A percentile compares a stretch with the other conserved stretches of the same genome.
Conservation (phyloP, 2,113 vertebrate genomes). For the Coryphaenoides rupestris region DNA sequence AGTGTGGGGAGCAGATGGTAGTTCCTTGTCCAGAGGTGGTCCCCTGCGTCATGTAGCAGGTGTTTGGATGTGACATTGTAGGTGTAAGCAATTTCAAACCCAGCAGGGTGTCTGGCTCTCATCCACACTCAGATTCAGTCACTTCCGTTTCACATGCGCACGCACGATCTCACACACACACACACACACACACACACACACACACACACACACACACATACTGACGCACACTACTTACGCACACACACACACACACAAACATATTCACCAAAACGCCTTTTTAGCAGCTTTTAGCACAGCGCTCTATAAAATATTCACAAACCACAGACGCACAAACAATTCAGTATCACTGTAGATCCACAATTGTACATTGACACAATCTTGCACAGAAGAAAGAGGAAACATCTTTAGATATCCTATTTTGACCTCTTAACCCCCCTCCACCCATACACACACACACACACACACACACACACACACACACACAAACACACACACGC, state of each 20-base stretch:
- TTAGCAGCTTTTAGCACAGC: background rate
- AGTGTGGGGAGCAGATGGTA: slow-evolving; percentile 42
- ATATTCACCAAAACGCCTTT: background rate
- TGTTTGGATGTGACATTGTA: slow-evolving; percentile 27
- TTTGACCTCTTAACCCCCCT: too few relatives aligned
- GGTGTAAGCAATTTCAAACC: slow-evolving; percentile 43
- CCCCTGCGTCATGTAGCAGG: slow-evolving; percentile 31
- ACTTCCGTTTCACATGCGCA: background rate
- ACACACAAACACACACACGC: too few relatives aligned
- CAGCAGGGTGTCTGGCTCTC: slow-evolving; percentile 18
- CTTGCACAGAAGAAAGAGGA: too few relatives aligned
- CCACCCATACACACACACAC: too few relatives aligned
- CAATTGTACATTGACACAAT: too few relatives aligned
- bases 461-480: too few relatives aligned
- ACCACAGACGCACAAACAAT: background rate
- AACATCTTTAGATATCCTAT: too few relatives aligned
- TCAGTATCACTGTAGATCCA: too few relatives aligned
- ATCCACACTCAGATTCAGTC: background rate
- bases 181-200: background rate
- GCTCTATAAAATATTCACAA: too few relatives aligned
- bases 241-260: background rate
- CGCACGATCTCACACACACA: background rate
- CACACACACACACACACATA: background rate
- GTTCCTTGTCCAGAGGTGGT: slow-evolving; percentile 24
- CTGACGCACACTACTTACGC: background rate